phyloP scores from a whole-genome alignment of 1,140 invertebrate genomes.

The Tigriopus japonicus region DNA sequence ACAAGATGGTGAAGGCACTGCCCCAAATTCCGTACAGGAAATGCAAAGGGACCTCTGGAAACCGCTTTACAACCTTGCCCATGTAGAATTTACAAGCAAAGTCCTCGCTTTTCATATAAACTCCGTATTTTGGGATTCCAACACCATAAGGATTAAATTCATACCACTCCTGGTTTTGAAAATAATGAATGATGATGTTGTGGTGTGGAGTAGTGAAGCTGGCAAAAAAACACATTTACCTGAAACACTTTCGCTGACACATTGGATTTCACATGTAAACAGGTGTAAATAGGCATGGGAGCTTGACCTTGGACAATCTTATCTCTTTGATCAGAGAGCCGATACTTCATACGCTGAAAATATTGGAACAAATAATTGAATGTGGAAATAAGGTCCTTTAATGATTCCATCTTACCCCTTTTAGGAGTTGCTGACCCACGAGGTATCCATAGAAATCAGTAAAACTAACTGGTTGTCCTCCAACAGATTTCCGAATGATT shows the following conservation, averaged over 20 bases:
- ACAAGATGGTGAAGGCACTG: slow-evolving; percentile 32
- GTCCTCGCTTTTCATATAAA: slow-evolving; percentile 28
- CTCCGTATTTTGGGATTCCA: slow-evolving; percentile 32
- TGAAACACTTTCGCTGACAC: slow-evolving; percentile 31
- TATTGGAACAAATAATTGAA: slow-evolving; percentile 12
- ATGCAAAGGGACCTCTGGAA: slow-evolving; percentile 28
- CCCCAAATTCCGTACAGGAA: slow-evolving; percentile 31
- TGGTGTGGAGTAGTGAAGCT: too few species aligned
- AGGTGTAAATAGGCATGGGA: slow-evolving; percentile 31
- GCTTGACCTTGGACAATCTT: slow-evolving; percentile 24
- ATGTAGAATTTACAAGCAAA: slow-evolving; percentile 32
- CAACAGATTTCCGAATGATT: slow-evolving; percentile 25
- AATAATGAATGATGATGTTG: slow-evolving; percentile 14
- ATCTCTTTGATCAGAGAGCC: slow-evolving; percentile 24
- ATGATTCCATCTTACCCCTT: slow-evolving; percentile 23
- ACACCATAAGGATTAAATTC: slow-evolving; percentile 33
- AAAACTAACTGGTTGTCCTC: slow-evolving; percentile 30
- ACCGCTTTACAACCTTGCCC: slow-evolving; percentile 27
- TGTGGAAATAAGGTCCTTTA: not conserved
- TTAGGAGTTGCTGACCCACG: slow-evolving; percentile 29
- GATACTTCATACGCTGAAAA: slow-evolving; percentile 24
- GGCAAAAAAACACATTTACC: slow-evolving; percentile 20
- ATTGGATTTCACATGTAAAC: slow-evolving; percentile 31
- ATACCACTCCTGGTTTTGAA: slow-evolving; percentile 27
- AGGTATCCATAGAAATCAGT: slow-evolving; percentile 33